phyloP scores from a whole-genome alignment of 2,113 vertebrate genomes.

The Oostethus manadensis region DNA sequence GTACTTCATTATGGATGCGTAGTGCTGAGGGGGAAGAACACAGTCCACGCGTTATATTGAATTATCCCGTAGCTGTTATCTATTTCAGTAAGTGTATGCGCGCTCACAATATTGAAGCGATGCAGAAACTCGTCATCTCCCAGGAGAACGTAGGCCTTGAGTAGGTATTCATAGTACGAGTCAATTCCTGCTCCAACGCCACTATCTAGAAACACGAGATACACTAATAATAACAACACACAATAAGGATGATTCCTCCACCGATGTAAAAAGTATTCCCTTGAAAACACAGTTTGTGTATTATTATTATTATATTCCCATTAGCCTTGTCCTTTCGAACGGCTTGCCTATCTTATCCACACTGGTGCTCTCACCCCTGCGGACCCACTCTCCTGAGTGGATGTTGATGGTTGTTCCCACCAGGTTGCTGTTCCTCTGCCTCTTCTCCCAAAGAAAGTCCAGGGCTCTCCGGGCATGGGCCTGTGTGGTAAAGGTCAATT shows the following conservation, averaged over 20 bases:
- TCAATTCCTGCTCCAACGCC: slow-evolving; percentile 97
- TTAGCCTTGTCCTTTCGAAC: too few relatives aligned
- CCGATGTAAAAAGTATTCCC: too few relatives aligned
- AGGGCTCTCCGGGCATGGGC: slow-evolving; percentile 90
- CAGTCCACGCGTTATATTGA: neutral
- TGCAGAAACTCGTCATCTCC: slow-evolving; percentile 94
- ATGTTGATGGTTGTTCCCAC: slow-evolving; percentile 98
- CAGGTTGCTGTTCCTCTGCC: slow-evolving; percentile 95
- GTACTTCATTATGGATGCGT: slow-evolving; percentile 98
- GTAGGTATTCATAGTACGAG: slow-evolving; percentile 96
- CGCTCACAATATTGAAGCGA: slow-evolving; percentile 94
- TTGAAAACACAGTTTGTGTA: too few relatives aligned
- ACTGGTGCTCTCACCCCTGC: slow-evolving; percentile 61
- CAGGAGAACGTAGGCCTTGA: slow-evolving; percentile 95
- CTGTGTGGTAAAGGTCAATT: slow-evolving; percentile 58
- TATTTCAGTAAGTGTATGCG: neutral
- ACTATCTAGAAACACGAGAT: slow-evolving; percentile 75
- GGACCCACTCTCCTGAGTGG: slow-evolving; percentile 94
- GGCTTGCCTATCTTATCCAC: too few relatives aligned
- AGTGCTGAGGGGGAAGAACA: slow-evolving; percentile 75
- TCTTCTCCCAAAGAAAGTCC: slow-evolving; percentile 98
- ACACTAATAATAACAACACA: slow-evolving; percentile 6
- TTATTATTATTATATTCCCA: too few relatives aligned
- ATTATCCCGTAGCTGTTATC: neutral
- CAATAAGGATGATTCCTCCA: neutral